Base-by-base conservation (phyloP, 1,140 invertebrate genomes). In the Ruditapes philippinarum region DNA sequence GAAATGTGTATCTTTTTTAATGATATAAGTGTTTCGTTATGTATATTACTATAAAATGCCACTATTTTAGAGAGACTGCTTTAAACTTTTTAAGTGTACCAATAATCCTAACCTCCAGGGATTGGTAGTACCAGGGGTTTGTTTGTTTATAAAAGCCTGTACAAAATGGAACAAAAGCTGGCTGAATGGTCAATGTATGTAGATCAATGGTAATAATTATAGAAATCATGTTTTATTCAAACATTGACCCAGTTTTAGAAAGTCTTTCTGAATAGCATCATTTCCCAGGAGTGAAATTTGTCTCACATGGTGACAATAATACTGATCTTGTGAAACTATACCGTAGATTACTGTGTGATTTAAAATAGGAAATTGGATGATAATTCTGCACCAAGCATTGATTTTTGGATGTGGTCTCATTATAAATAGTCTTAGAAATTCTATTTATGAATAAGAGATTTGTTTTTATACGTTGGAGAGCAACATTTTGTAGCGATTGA, bases 181-280 rank as follows among this genome's bases (percentile, higher is more conserved):
- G 19, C 62, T 65, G 62, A 65, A 65, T 65, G 33, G n/a, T n/a
- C n/a, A n/a, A n/a, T n/a, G n/a, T n/a, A 33, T 11, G 5, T 31
- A 14, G 65, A 70, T 70, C 65, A 70, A 70, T 70, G 65, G 36
- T 12, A 17, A 38, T 62, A 28, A 28, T 70, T 7, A 19, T 36
- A 70, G 65, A 36, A 36, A 70, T 70, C 65, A 70, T 70, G 65
- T 70, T 70, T 70, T 70, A 70, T 70, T 70, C 65, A 70, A 38
- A 70, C 25, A 14, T 38, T n/a, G 65, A 1, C 33, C 65, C 22
- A 70, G 0, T 70, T 22, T 40, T 33, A 14, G 19, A 3, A 1
- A 70, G 33, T 28, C 3, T 40, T 70, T 36, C 9, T 70, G 33
- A 38, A 70, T 70, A 40, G 0, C 25, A 14, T 2, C 28, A 70